Evolutionary conservation across 1,140 invertebrate species (phyloP), one percentile per base, ranked within the genome.

Genomic region (Achatina immaculata): DNA sequence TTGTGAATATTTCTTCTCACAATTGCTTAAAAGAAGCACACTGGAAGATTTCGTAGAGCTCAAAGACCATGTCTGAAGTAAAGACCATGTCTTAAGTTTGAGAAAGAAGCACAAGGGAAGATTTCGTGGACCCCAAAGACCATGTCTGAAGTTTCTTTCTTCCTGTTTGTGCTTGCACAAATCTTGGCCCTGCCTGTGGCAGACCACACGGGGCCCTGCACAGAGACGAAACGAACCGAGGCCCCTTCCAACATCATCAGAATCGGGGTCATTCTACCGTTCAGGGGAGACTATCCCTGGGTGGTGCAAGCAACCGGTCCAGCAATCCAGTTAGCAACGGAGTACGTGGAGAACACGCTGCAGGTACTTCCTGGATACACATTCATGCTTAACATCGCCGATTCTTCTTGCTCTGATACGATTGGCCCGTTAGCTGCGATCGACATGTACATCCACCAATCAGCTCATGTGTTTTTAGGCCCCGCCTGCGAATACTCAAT

Each of bases 401-500:
- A 92, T 75, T 88, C 90, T 1, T 82, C 89, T 0, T 92, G 92
- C 77, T 89, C 88, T 9, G 86, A 88, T 58, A 86, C 87, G 9
- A 72, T 86, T 6, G 90, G 88, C 0, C 90, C 91, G 0, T 81
- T 90, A 2, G 85, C 86, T 21, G 91, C 91, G 0, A 85, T 91
- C 36, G 82, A 87, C 69, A 83, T 88, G 40, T 88, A 88, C 80
- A 84, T 88, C 73, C 81, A 87, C n/a, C 81, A 84, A 48, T 78
- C 51, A 24, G 87, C 82, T 0, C 95, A 97, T 91, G 96, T 95
- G 0, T 96, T 98, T 88, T 93, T 98, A 86, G 97, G 96, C 0
- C 95, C 96, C 1, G 94, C 96, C 1, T 97, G 96, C 90, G 96
- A 96, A 85, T 98, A 97, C 90, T 96, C 96, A 1, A 93, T 97